These are phyloP conservation scores for Istiophorus platypterus DNA, from an alignment of 2,113 vertebrate species.

Conservation along the genomic window DNA sequence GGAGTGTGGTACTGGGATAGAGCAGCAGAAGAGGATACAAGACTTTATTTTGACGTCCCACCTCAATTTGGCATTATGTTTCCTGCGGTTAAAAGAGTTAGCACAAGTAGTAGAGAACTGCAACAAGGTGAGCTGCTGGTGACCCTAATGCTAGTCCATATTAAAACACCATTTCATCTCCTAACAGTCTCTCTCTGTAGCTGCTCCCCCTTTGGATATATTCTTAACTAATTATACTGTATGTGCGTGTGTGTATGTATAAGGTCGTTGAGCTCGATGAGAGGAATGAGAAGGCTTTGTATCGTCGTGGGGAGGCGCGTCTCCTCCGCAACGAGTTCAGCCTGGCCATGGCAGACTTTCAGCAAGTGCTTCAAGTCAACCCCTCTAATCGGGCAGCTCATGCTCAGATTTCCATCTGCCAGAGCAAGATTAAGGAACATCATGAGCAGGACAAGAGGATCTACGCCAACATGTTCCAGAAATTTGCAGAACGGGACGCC, in stretches of 20 bases:
- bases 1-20: constrained; percentile 88
- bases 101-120: constrained; percentile 92
- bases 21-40: constrained; percentile 88
- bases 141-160: neutral
- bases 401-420: constrained; percentile 90
- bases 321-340: constrained; percentile 92
- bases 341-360: constrained; percentile 91
- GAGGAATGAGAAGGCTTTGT: constrained; percentile 94
- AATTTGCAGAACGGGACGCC: constrained; percentile 93
- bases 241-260: constrained; percentile 2
- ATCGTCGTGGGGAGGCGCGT: constrained; percentile 91
- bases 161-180: neutral
- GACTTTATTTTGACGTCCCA: constrained; percentile 89
- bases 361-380: constrained; percentile 91
- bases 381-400: constrained; percentile 91
- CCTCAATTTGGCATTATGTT: constrained; percentile 96
- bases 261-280: constrained; percentile 92
- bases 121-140: constrained; percentile 89
- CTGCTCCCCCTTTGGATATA: neutral
- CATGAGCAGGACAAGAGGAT: constrained; percentile 92
- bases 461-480: constrained; percentile 98
- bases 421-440: constrained; percentile 92
- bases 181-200: neutral
- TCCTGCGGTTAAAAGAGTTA: constrained; percentile 91
- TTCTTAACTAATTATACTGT: neutral